phyloP scores from a whole-genome alignment of 2,797 vertebrate genomes.

The Sylvilagus floridanus region DNA sequence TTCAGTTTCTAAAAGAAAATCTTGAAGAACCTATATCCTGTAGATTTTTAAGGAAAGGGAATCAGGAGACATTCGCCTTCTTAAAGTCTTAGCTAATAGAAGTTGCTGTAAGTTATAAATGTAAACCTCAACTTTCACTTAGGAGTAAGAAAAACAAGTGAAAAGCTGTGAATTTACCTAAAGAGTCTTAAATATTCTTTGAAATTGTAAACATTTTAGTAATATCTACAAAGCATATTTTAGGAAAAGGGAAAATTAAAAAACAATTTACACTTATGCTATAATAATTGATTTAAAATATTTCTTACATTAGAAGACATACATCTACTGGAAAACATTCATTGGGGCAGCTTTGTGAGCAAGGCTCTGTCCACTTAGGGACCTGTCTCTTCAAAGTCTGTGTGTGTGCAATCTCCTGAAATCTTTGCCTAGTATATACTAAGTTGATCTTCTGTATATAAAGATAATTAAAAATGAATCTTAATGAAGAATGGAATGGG shows the following conservation, averaged over 20 bases:
- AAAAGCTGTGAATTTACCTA: conserved; percentile 11
- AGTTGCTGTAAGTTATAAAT: background rate
- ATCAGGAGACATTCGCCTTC: background rate
- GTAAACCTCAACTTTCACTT: conserved; percentile 23
- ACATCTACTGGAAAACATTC: too few species aligned
- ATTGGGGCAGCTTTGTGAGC: too few species aligned
- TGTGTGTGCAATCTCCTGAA: too few species aligned
- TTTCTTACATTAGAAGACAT: background rate
- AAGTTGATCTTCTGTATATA: too few species aligned
- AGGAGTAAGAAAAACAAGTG: background rate
- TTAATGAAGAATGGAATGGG: too few species aligned
- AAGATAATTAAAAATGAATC: too few species aligned
- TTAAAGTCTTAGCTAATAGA: conserved; percentile 30
- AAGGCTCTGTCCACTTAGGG: too few species aligned
- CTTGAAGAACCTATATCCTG: background rate
- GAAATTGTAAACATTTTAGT: conserved; percentile 27
- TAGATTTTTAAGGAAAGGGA: background rate
- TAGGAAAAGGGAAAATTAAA: conserved; percentile 32
- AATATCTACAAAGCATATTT: background rate
- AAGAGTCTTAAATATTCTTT: conserved; percentile 12
- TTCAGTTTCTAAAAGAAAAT: background rate
- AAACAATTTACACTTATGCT: background rate
- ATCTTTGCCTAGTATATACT: too few species aligned
- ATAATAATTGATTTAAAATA: conserved; percentile 49
- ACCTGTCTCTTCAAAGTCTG: too few species aligned